Conservation (phyloP, 2,797 vertebrate species). For the Cyclopterus lumpus region DNA sequence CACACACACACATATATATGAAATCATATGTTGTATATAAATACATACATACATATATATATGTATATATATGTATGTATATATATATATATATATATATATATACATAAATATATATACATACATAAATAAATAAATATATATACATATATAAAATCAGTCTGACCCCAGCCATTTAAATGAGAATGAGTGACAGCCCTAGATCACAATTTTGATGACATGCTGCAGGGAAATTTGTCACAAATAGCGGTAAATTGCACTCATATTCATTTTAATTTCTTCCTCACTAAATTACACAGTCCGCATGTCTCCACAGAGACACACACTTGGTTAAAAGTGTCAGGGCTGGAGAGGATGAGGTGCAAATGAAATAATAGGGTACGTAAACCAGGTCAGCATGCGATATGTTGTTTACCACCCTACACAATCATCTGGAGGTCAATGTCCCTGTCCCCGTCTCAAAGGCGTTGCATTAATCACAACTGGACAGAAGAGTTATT, state of each 20-base stretch:
- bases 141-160: background rate
- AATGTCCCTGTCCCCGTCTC: slow-evolving; percentile 22
- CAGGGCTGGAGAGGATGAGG: background rate
- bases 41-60: no score
- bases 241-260: slow-evolving; percentile 13
- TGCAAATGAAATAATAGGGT: slow-evolving; percentile 5
- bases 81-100: no score
- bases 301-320: background rate
- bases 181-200: slow-evolving; percentile 43
- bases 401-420: background rate
- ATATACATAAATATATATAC: no score
- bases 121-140: no score
- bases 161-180: slow-evolving; percentile 34
- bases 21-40: no score
- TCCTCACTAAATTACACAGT: background rate
- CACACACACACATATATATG: background rate
- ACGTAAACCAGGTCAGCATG: slow-evolving; percentile 2
- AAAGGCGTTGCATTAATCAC: slow-evolving; percentile 48
- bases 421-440: slow-evolving; percentile 40
- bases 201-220: slow-evolving; percentile 14
- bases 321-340: background rate
- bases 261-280: slow-evolving; percentile 1
- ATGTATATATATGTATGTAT: no score
- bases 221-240: slow-evolving; percentile 18
- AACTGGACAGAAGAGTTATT: slow-evolving; percentile 38